Evolutionary conservation across 2,113 vertebrate species (phyloP).

Genomic region (Psammodynastes pulverulentus): DNA sequence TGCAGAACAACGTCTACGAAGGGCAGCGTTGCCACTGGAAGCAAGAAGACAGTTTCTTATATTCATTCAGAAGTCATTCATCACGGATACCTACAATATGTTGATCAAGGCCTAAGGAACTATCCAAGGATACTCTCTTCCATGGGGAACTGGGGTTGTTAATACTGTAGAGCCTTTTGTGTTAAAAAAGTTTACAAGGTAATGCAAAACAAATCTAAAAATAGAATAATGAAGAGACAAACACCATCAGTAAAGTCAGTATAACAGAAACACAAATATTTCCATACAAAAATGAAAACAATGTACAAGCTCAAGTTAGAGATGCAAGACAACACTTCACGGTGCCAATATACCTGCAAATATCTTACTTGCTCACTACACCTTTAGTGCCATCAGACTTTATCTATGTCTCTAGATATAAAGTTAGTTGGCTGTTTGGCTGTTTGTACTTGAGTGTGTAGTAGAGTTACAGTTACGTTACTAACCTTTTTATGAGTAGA

Average conservation of each 20-base stretch:
- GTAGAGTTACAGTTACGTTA: not conserved
- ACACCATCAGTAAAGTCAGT: not conserved
- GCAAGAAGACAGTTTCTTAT: not conserved
- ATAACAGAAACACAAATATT: not conserved
- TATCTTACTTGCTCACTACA: not conserved
- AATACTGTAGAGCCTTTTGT: not conserved
- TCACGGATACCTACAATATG: not conserved
- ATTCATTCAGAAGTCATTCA: not conserved
- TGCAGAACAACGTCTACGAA: too few species aligned
- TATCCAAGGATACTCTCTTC: not conserved
- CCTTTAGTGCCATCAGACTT: not conserved
- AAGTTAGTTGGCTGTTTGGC: not conserved
- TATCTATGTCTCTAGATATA: not conserved
- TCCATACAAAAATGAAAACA: not conserved
- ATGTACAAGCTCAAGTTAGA: not conserved
- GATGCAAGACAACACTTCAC: not conserved
- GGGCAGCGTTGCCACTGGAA: too few species aligned
- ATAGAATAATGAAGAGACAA: not conserved
- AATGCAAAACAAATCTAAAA: not conserved
- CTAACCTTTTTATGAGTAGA: not conserved
- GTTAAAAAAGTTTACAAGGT: not conserved
- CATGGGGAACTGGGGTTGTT: not conserved
- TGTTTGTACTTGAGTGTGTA: not conserved
- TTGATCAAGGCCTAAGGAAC: not conserved
- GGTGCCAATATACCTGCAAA: not conserved